Evolutionary conservation across 30 jellyfish, hydroid and myxozoan species (phyloP).

Genomic region (Aurelia sp.): DNA sequence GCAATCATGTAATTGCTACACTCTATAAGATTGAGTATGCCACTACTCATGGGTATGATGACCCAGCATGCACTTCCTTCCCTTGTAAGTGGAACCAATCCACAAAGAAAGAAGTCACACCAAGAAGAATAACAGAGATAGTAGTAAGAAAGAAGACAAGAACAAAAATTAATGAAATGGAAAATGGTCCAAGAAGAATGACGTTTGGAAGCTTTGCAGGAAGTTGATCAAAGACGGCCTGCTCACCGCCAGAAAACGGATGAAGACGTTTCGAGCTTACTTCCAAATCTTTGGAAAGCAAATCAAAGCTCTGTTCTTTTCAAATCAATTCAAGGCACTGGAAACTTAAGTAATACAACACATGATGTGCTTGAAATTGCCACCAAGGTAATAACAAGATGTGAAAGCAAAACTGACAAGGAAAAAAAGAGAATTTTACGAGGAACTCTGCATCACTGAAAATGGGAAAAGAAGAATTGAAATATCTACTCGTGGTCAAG

Average conservation of each 20-base stretch:
- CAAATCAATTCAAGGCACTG: constrained; percentile 8
- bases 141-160: constrained; percentile 26
- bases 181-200: constrained; percentile 9
- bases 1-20: constrained; percentile 62
- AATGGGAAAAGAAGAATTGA: constrained; percentile 21
- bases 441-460: neutral
- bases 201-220: constrained; percentile 41
- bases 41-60: neutral
- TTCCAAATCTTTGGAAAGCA: constrained; percentile 7
- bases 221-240: constrained; percentile 42
- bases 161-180: neutral
- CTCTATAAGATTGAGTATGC: constrained; percentile 54
- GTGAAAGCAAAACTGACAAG: constrained; percentile 8
- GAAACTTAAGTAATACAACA: neutral
- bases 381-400: neutral
- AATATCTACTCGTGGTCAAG: constrained; percentile 37
- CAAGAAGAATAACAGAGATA: constrained; percentile 19
- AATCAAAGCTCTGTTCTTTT: constrained; percentile 45
- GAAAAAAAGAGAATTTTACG: neutral
- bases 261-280: neutral
- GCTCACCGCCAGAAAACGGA: constrained; percentile 6
- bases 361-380: constrained; percentile 10
- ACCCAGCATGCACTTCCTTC: constrained; percentile 59
- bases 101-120: constrained; percentile 38
- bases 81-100: constrained; percentile 50